Evolutionary conservation across 2,888 invertebrate genomes (phyloP).

Genomic region (Sinelater perroti): DNA sequence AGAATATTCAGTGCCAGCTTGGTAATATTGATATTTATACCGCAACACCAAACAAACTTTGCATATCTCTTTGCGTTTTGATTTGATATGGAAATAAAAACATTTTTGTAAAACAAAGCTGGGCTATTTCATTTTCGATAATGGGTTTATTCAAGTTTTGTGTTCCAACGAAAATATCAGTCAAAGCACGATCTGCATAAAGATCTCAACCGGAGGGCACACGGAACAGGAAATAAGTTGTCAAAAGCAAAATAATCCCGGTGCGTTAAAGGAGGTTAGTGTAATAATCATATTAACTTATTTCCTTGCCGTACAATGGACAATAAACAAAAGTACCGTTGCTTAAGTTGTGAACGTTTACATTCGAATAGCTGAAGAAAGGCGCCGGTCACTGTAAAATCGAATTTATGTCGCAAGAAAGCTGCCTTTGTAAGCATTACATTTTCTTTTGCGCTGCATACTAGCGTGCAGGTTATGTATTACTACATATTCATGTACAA

Average conservation of each 20-base stretch:
- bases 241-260: constrained; percentile 23
- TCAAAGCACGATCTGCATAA: no score
- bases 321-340: constrained; percentile 42
- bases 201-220: constrained; percentile 5
- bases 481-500: constrained; percentile 14
- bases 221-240: constrained; percentile 24
- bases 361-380: constrained; percentile 26
- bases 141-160: no score
- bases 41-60: no score
- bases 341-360: constrained; percentile 36
- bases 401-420: constrained; percentile 9
- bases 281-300: constrained; percentile 30
- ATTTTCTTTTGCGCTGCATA: constrained; percentile 11
- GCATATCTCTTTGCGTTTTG: no score
- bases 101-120: no score
- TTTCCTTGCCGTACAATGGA: constrained; percentile 38
- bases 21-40: no score
- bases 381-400: constrained; percentile 18
- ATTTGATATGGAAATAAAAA: no score
- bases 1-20: no score
- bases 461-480: background rate
- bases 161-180: no score
- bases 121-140: no score
- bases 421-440: constrained; percentile 6
- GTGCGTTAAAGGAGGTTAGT: constrained; percentile 25